phyloP scores from a whole-genome alignment of 2,113 vertebrate species.

The Delphinus delphis region DNA sequence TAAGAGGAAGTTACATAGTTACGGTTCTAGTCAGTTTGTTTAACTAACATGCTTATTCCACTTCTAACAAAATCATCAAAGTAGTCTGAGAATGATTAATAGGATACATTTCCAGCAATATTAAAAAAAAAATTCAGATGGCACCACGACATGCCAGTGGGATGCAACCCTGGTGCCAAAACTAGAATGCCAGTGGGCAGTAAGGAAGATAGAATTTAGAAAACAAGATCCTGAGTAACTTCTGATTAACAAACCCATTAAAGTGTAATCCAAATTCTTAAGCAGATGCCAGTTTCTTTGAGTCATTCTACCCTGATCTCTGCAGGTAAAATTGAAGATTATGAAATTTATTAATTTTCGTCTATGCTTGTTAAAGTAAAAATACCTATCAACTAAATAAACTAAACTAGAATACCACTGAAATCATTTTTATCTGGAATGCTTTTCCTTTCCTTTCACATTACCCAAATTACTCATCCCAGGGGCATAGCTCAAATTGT shows the following conservation, averaged over 20 bases:
- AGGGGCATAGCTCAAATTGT: not conserved
- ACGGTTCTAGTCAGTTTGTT: not conserved
- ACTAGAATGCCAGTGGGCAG: not conserved
- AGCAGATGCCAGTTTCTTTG: conserved; percentile 25
- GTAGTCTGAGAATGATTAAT: not conserved
- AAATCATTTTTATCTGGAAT: not conserved
- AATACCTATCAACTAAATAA: not conserved
- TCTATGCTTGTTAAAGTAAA: not conserved
- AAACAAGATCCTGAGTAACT: not conserved
- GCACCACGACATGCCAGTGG: not conserved
- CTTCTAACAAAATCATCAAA: conserved; percentile 23
- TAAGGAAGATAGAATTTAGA: not conserved
- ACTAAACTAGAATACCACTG: not conserved
- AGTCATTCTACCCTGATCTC: not conserved
- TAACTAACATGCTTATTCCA: not conserved
- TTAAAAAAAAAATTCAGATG: not conserved
- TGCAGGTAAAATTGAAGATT: conserved; percentile 19
- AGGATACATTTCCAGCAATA: not conserved
- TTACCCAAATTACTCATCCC: not conserved
- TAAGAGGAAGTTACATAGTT: conserved; percentile 43
- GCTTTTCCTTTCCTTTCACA: not conserved
- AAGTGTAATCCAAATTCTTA: not conserved
- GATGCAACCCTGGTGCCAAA: not conserved
- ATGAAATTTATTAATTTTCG: conserved; percentile 18
- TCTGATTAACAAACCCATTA: not conserved